Base-by-base conservation (phyloP, 2,888 invertebrate genomes). In the Drosophila buzzatii region DNA sequence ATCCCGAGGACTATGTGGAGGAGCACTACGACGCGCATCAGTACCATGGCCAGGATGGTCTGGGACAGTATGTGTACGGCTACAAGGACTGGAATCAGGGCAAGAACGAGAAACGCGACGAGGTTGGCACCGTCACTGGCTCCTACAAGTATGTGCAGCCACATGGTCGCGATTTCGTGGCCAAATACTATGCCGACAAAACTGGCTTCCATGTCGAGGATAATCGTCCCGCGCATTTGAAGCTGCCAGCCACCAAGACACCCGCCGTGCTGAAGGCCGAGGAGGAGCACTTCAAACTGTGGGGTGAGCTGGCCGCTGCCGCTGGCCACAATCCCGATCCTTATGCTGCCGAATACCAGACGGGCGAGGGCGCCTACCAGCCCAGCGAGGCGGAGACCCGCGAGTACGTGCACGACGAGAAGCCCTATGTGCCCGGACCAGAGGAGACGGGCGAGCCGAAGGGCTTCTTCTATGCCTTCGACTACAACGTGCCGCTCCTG, bases 181-280 rank as follows among this genome's bases (percentile, higher is more conserved):
- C 92, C 70, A 92, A 95, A 73, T 96, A 96, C 92, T 96, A 96
- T 95, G 96, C 96, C 68, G 96, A 96, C 90, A 94, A 95, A 76
- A 94, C 94, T 76, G 97, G 96, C n/a, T 96, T 96, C 94, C 96
- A 96, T 93, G 96, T 96, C 75, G 95, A 95, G 69, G 96, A 96
- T 88, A 96, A 96, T 91, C 93, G 96, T 3, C 95, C 96, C 16
- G 95, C 95, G 82, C 94, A 95, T 57, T 94, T 94, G 57, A 94
- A 95, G 60, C 93, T 94, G 89, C 95, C 95, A 0, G 94, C 95
- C 14, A 94, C 95, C 75, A 96, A 96, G 90, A 95, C 95, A 0
- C 95, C 95, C 0, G 96, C 95, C 72, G 96, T 97, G 5, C 94
- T 94, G 68, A 95, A 94, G 18, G 96, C 96, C 39, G 95, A 96